Percentiles rank a stretch among this genome's conserved stretches.
Conservation (phyloP, 2,888 invertebrate genomes). For the Lasioglossum lativentre region DNA sequence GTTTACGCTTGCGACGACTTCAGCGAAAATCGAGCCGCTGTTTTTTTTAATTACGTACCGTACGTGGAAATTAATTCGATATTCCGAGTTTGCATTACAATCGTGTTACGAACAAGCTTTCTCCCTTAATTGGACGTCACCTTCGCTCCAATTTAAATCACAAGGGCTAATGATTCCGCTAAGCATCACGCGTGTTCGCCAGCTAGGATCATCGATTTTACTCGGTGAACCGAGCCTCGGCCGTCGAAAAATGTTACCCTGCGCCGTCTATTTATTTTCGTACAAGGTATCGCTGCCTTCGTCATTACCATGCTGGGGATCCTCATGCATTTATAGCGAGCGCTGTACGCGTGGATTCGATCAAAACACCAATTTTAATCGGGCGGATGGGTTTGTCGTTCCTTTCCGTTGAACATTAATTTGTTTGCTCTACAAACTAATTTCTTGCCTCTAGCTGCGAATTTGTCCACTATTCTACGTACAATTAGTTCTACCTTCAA, state of each 20-base stretch:
- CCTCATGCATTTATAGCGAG: slow-evolving; percentile 2
- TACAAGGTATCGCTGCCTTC: slow-evolving; percentile 5
- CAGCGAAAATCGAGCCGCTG: background rate
- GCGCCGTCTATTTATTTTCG: slow-evolving; percentile 1
- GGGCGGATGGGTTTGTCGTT: background rate
- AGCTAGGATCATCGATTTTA: slow-evolving; percentile 9
- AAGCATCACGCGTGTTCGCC: background rate
- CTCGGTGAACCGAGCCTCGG: background rate
- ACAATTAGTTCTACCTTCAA: too few species aligned
- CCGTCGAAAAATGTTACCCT: slow-evolving; percentile 8
- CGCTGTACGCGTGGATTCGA: background rate
- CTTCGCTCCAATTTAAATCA: slow-evolving; percentile 12
- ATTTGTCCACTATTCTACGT: background rate
- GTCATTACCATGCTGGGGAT: background rate
- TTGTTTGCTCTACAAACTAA: background rate
- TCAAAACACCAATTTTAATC: slow-evolving; percentile 1
- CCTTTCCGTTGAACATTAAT: background rate
- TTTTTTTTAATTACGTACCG: background rate
- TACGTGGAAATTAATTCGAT: background rate
- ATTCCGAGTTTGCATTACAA: background rate
- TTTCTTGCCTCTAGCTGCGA: background rate
- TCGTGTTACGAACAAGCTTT: slow-evolving; percentile 5
- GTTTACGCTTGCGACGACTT: background rate
- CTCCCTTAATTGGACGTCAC: slow-evolving; percentile 6
- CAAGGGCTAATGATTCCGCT: slow-evolving; percentile 12